A percentile compares a stretch with the other conserved stretches of the same genome.
Evolutionary conservation across 2,888 invertebrate genomes (phyloP).

Genomic region (Monopis laevigella): DNA sequence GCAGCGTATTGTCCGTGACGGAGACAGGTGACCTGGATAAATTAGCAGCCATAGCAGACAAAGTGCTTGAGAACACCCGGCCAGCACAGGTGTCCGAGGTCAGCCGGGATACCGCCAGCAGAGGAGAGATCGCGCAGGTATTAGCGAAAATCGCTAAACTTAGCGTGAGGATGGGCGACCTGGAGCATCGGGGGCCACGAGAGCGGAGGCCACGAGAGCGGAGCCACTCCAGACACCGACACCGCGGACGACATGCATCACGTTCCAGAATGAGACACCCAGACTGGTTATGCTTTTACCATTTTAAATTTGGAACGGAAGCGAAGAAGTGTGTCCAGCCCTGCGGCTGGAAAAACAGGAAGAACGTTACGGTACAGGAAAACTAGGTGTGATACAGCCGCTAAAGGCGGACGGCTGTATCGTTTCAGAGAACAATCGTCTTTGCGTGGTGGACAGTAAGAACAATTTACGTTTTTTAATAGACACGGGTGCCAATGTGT

Average conservation of each 20-base stretch:
- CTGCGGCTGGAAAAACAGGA: slow-evolving; percentile 17
- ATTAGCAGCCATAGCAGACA: slow-evolving; percentile 12
- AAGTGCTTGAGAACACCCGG: slow-evolving; percentile 9
- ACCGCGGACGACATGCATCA: too few relatives aligned
- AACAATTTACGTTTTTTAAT: slow-evolving; percentile 15
- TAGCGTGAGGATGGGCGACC: background rate
- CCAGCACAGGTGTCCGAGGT: slow-evolving; percentile 1
- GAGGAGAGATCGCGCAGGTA: background rate
- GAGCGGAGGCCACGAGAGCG: background rate
- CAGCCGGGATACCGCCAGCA: background rate
- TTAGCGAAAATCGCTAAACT: background rate
- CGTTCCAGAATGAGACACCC: slow-evolving; percentile 7
- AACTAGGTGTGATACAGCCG: slow-evolving; percentile 13
- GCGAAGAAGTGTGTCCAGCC: slow-evolving; percentile 13
- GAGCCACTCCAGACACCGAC: background rate
- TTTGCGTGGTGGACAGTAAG: slow-evolving; percentile 16
- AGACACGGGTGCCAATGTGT: slow-evolving; percentile 19
- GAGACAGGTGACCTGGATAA: slow-evolving; percentile 1
- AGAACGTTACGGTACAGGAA: too few relatives aligned
- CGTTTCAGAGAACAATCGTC: slow-evolving; percentile 13
- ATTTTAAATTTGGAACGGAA: slow-evolving; percentile 17
- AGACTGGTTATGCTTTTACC: slow-evolving; percentile 18
- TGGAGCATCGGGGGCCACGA: background rate
- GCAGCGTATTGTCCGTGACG: slow-evolving; percentile 13
- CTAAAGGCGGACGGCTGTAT: slow-evolving; percentile 13